phyloP scores from a whole-genome alignment of 2,888 invertebrate species.

The Sussaba pulchella region DNA sequence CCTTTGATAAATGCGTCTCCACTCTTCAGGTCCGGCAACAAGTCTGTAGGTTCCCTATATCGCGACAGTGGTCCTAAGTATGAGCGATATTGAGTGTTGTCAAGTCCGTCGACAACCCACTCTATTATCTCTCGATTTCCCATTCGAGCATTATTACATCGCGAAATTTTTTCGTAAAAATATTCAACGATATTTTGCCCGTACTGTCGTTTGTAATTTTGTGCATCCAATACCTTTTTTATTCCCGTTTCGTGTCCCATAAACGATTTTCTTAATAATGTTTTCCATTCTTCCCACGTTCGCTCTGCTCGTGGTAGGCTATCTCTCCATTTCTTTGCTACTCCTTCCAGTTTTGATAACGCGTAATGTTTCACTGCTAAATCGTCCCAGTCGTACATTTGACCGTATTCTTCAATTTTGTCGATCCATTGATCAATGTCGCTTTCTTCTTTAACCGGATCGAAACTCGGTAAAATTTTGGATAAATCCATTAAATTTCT shows the following conservation, averaged over 20 bases:
- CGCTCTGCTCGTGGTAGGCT: conserved; percentile 48
- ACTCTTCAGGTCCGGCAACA: conserved; percentile 66
- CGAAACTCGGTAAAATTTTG: not conserved
- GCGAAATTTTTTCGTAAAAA: conserved; percentile 5
- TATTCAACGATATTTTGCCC: not conserved
- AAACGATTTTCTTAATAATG: not conserved
- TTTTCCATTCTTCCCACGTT: conserved; percentile 14
- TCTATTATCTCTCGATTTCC: conserved; percentile 63
- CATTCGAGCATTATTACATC: conserved; percentile 69
- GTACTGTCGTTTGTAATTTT: conserved; percentile 34
- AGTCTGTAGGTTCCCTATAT: conserved; percentile 59
- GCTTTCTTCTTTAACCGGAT: conserved; percentile 8
- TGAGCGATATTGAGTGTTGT: conserved; percentile 61
- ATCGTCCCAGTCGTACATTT: conserved; percentile 3
- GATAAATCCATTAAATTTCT: no score
- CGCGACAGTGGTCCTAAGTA: conserved; percentile 63
- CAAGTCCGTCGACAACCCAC: conserved; percentile 65
- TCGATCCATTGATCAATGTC: no score
- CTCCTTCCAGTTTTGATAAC: conserved; percentile 50
- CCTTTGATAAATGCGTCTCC: conserved; percentile 28
- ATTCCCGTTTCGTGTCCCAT: conserved; percentile 4
- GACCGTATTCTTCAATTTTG: not conserved
- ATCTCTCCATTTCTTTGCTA: conserved; percentile 70
- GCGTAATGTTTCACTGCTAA: conserved; percentile 2
- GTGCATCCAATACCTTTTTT: conserved; percentile 39